Evolutionary conservation across 2,888 invertebrate species (phyloP).

Genomic region (Microctonus aethiopoides): DNA sequence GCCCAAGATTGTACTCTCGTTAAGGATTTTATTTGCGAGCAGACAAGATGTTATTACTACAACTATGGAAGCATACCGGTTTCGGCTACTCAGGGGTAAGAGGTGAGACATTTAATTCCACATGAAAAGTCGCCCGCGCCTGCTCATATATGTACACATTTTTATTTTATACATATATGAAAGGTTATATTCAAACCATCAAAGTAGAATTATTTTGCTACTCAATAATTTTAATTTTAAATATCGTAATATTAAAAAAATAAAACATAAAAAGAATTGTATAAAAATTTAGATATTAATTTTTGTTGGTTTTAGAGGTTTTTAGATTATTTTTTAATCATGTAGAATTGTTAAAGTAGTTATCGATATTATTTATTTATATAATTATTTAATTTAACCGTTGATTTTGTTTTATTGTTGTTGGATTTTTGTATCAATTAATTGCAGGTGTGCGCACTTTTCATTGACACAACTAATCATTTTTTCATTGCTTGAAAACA

Average conservation of each 20-base stretch:
- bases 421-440: constrained; percentile 1
- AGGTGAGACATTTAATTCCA: constrained; percentile 73
- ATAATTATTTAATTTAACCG: background rate
- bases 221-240: background rate
- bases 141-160: background rate
- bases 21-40: constrained; percentile 91
- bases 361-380: background rate
- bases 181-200: background rate
- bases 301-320: background rate
- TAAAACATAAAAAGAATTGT: background rate
- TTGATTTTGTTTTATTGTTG: background rate
- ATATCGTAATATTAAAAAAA: background rate
- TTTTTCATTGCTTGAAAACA: background rate
- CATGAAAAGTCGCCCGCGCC: constrained; percentile 43
- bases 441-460: constrained; percentile 31
- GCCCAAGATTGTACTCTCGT: constrained; percentile 84
- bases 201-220: background rate
- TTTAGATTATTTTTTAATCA: background rate
- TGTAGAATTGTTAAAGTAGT: background rate
- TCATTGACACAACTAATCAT: constrained; percentile 19
- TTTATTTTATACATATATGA: background rate
- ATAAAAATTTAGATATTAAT: background rate
- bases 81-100: constrained; percentile 92
- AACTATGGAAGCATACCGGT: constrained; percentile 92
- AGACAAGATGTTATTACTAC: constrained; percentile 90